Evolutionary conservation across 2,888 invertebrate genomes (phyloP), one percentile per base, ranked within the genome.

Genomic region (Tethea ocularis): DNA sequence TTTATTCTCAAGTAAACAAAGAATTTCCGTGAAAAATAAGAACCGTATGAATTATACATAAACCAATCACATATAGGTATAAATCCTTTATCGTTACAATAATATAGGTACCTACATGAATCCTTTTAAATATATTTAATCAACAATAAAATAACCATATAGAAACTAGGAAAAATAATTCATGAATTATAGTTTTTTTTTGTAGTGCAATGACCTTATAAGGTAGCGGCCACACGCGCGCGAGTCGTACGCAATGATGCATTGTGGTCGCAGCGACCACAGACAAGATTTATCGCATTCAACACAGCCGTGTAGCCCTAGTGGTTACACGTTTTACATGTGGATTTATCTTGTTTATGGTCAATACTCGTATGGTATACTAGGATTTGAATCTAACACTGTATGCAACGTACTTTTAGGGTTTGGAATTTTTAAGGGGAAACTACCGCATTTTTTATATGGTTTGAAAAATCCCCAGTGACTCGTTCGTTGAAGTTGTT

Each of bases 301-400:
- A 68, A 66, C 60, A 60, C 55, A 61, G 54, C 57, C 74, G 67
- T 83, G 84, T 84, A 80, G 71, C 62, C 74, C 69, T 74, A 64
- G 78, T 74, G 69, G 75, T 74, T 74, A 82, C 80, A 77, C 72
- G 63, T 66, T 67, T 69, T 66, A 70, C 76, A 72, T 69, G 80
- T 69, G 77, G 73, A 82, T 82, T 80, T 78, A 84, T 82, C 84
- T 86, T 83, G 82, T 84, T 83, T 86, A 85, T 84, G 78, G 78
- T 67, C 75, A 75, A 74, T 77, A 72, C 67, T 68, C 64, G 63
- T 66, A 67, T 69, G 67, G 58, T 57, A 60, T n/a, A 26, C 36
- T 36, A 36, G 36, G 60, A 58, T 61, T 53, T 22, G 60, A 62
- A 54, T 54, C 53, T 51, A 55, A 58, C 26, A 33, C 33, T 33